Conservation (phyloP, 2,113 vertebrate species). For the Oceanodroma tethys region DNA sequence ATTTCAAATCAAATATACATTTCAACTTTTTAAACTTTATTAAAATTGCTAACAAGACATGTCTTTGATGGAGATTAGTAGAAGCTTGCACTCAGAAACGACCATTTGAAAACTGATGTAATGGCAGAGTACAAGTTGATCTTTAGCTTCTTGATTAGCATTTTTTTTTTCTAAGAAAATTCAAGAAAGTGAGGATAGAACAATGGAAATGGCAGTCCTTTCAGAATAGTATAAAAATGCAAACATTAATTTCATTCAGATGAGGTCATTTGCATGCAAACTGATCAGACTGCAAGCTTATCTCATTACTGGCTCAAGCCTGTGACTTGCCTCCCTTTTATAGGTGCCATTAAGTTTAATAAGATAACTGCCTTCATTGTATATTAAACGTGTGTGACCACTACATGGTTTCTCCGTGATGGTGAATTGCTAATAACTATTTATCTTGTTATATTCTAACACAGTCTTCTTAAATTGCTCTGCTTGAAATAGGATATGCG, state of each 20-base stretch:
- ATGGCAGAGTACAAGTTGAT: background rate
- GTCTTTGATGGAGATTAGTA: background rate
- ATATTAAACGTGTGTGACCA: constrained; percentile 39
- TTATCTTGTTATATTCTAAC: background rate
- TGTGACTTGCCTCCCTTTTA: constrained; percentile 43
- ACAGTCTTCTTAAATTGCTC: background rate
- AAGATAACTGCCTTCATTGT: constrained; percentile 37
- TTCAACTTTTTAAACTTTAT: background rate
- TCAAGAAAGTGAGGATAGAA: background rate
- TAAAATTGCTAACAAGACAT: background rate
- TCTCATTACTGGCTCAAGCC: constrained; percentile 54
- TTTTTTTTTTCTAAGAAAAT: background rate
- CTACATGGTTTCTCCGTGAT: background rate
- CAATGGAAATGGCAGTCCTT: background rate
- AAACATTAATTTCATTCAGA: constrained; percentile 63
- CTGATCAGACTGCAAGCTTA: constrained; percentile 41
- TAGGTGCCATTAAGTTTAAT: constrained; percentile 52
- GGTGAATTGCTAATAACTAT: constrained; percentile 39
- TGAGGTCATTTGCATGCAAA: constrained; percentile 66
- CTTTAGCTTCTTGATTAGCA: background rate
- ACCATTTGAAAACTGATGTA: background rate
- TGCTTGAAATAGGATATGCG: background rate
- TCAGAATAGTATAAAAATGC: constrained; percentile 35
- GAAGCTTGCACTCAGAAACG: background rate
- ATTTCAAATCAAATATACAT: background rate